Evolutionary conservation across 2,113 vertebrate genomes (phyloP), one percentile per base, ranked within the genome.

Genomic region (Mormoops blainvillei): DNA sequence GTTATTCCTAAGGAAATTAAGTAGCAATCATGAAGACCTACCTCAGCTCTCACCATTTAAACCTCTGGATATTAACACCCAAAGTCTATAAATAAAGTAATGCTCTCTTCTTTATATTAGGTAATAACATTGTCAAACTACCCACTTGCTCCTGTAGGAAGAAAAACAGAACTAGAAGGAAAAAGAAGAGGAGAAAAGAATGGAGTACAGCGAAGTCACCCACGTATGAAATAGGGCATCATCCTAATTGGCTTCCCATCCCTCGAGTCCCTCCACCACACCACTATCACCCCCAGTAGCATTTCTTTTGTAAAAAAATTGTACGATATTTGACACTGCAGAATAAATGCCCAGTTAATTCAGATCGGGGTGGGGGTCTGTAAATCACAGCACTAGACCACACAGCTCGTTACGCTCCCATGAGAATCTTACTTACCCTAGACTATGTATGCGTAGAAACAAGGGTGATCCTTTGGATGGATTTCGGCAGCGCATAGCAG

Each of bases 1-100:
- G 33, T 97, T 94, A 87, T 96, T 97, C 87, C 89, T 80, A 50
- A 80, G 33, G 86, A 94, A 87, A 94, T 93, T 84, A 94, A 92
- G 82, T 48, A 94, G 68, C 61, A 74, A 38, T 84, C 89, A 77
- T n/a, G 48, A 86, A 94, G 73, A 48, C 41, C 86, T 45, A 56
- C 83, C 87, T 93, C 84, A 52, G 38, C 58, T 88, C 78, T 86
- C 77, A 92, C n/a, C n/a, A 90, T 41, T 95, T 77, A 92, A 91
- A 36, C 48, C 65, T 61, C 86, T 70, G 20, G 88, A 70, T 74
- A 92, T n/a, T 76, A 96, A 90, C 0, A 3, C 65, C 80, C 38
- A 24, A 74, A 81, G n/a, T 92, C 80, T 85, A 77, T 74, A 89
- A 96, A 92, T 87, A 94, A 94, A 45, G 45, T 50, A 76, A 70